These are phyloP conservation scores for Clarias platycephalus DNA, from an alignment of 2,797 vertebrate species.

Conservation along the genomic window DNA sequence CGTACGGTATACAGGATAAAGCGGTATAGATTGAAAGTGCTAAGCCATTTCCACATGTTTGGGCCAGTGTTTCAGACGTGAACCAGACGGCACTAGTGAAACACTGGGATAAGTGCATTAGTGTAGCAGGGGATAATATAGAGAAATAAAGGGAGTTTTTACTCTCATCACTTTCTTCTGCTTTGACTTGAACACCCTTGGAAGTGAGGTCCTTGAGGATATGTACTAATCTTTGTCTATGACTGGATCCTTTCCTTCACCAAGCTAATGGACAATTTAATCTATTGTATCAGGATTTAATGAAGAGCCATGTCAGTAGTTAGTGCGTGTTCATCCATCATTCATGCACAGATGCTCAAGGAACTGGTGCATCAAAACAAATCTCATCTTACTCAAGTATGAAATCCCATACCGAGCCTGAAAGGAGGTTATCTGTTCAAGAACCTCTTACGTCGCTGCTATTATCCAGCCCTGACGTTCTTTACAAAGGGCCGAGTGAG, in stretches of 20 bases:
- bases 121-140: no score
- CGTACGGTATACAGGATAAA: no score
- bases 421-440: not conserved
- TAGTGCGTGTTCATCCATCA: conserved; percentile 36
- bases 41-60: no score
- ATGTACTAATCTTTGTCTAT: not conserved
- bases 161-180: no score
- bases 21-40: no score
- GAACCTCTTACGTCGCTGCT: not conserved
- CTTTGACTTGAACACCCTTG: not conserved
- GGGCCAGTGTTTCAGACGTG: no score
- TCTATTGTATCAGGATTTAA: conserved; percentile 39
- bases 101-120: no score
- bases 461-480: not conserved
- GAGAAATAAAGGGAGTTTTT: no score
- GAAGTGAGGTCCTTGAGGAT: not conserved
- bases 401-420: not conserved
- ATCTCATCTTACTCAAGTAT: not conserved
- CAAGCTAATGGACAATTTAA: conserved; percentile 41
- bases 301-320: conserved; percentile 36
- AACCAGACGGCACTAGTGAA: no score
- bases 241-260: not conserved
- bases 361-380: not conserved
- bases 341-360: conserved; percentile 28
- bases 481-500: conserved; percentile 1